Conservation (phyloP, 2,888 invertebrate species). For the Drosophila crucigera region DNA sequence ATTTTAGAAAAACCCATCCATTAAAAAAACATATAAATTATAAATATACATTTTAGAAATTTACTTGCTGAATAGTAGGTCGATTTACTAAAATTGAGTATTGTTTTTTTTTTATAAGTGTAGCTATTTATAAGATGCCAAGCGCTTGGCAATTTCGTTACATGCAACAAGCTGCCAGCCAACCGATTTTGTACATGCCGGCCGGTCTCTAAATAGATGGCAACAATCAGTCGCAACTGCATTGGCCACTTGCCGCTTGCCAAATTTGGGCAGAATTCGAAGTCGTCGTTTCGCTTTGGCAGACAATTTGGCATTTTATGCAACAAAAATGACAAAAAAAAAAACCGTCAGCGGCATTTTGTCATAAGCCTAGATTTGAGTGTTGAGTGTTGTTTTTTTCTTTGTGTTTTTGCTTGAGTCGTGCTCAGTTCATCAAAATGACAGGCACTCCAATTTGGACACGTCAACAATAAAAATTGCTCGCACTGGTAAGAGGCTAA, state of each 20-base stretch:
- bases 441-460: slow-evolving; percentile 68
- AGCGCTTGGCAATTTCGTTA: slow-evolving; percentile 52
- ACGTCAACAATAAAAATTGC: slow-evolving; percentile 20
- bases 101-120: not conserved
- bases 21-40: too few species aligned
- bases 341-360: slow-evolving; percentile 48
- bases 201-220: slow-evolving; percentile 60
- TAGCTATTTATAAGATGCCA: slow-evolving; percentile 16
- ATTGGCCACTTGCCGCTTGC: slow-evolving; percentile 59
- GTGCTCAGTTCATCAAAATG: slow-evolving; percentile 61
- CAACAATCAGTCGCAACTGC: slow-evolving; percentile 41
- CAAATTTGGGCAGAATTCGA: slow-evolving; percentile 71
- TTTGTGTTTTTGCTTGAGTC: slow-evolving; percentile 14
- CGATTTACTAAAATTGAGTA: not conserved
- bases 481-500: slow-evolving; percentile 61
- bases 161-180: slow-evolving; percentile 58
- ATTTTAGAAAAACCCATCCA: not conserved
- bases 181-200: slow-evolving; percentile 64
- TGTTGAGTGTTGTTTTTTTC: slow-evolving; percentile 3
- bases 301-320: slow-evolving; percentile 81
- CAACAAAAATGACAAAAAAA: slow-evolving; percentile 38
- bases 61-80: not conserved
- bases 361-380: slow-evolving; percentile 53
- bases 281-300: slow-evolving; percentile 46
- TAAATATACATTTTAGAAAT: too few species aligned